These are phyloP conservation scores for Lutjanus argentimaculatus DNA, from an alignment of 2,797 vertebrate genomes.

Conservation along the genomic window DNA sequence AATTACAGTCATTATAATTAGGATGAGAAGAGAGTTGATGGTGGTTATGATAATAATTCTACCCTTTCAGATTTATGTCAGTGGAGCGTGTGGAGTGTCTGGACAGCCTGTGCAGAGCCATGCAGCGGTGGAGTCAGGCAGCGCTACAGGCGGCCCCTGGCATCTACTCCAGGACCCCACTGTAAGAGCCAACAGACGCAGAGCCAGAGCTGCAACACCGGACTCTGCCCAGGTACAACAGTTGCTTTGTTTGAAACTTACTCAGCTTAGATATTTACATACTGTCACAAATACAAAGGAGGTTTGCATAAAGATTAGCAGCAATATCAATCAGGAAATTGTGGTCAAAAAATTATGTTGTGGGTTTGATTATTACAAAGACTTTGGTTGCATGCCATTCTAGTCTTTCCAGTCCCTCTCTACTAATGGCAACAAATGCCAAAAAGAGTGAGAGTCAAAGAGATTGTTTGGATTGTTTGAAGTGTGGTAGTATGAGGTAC, in stretches of 20 bases:
- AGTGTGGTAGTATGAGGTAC: too few species aligned
- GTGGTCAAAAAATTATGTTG: not conserved
- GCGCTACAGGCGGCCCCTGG: constrained; percentile 82
- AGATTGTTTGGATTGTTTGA: too few species aligned
- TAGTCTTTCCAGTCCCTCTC: not conserved
- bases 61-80: constrained; percentile 86
- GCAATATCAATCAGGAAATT: not conserved
- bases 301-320: not conserved
- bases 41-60: not conserved
- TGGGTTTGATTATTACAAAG: not conserved
- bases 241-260: not conserved
- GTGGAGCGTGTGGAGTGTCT: constrained; percentile 90
- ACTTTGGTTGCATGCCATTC: not conserved
- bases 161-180: constrained; percentile 41
- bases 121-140: constrained; percentile 91
- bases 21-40: not conserved
- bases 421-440: not conserved
- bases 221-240: constrained; percentile 89
- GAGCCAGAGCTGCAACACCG: constrained; percentile 91
- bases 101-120: constrained; percentile 90
- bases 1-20: constrained; percentile 31
- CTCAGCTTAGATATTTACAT: not conserved
- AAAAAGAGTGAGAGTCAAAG: not conserved
- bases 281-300: not conserved
- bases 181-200: constrained; percentile 87